A percentile compares a stretch with the other conserved stretches of the same genome.
Evolutionary conservation across 2,797 vertebrate genomes (phyloP).

Genomic region (Enteromius afrohamiltoni): DNA sequence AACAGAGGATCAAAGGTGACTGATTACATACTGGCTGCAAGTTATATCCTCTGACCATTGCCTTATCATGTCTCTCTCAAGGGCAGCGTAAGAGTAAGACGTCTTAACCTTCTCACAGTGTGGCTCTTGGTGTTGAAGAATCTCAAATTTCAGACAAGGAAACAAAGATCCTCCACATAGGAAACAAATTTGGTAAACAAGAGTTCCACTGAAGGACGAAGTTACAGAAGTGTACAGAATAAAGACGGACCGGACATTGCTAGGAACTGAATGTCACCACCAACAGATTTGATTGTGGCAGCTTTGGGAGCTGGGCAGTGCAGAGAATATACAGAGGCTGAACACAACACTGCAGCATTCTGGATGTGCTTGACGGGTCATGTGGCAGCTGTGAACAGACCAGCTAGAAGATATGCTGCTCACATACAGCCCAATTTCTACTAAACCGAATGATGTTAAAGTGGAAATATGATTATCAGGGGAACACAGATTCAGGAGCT

Average conservation of each 20-base stretch:
- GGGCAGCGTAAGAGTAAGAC: not conserved
- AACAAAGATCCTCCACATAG: not conserved
- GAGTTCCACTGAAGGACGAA: not conserved
- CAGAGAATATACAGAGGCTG: conserved; percentile 18
- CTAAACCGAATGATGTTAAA: not conserved
- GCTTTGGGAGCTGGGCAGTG: not conserved
- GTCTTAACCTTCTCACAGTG: not conserved
- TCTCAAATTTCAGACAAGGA: not conserved
- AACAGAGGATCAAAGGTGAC: not conserved
- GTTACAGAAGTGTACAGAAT: not conserved
- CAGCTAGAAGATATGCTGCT: not conserved
- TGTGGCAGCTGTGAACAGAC: conserved; percentile 14
- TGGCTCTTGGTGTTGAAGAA: not conserved
- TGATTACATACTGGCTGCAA: not conserved
- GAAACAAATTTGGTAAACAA: not conserved
- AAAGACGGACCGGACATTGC: not conserved
- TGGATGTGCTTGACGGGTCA: conserved; percentile 8
- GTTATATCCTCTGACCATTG: not conserved
- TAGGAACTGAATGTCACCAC: conserved; percentile 9
- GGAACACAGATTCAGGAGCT: not conserved
- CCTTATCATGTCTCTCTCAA: not conserved
- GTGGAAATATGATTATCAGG: not conserved
- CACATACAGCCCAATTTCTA: not conserved
- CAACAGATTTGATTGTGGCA: conserved; percentile 20
- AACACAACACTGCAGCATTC: not conserved